Evolutionary conservation across 2,113 vertebrate genomes (phyloP), one percentile per base, ranked within the genome.

Genomic region (Pampusana beccarii): DNA sequence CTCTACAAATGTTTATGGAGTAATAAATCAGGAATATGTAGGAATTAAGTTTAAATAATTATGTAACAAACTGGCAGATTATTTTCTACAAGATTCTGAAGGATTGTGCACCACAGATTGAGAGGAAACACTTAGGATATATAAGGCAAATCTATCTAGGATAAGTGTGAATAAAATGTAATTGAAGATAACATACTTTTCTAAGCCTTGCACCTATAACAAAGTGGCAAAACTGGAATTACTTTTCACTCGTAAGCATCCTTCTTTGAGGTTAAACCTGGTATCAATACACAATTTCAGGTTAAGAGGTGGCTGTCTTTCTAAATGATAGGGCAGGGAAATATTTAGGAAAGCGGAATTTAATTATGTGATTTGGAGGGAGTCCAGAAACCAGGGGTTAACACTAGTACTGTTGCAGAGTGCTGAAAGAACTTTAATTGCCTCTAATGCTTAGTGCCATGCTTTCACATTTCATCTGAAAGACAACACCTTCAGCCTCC

Each of bases 341-440:
- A 95, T 95, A 91, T 93, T 96, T 95, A 92, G 88, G 86, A 94
- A 92, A 91, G 56, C 31, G 69, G 80, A 92, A 90, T 95, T 91
- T 94, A 96, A 92, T 96, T 95, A 94, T 71, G 84, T 92, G 77
- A 84, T 92, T 91, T 95, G 95, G 87, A 94, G 89, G 19, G 29
- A 70, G 42, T 38, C 91, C 95, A 96, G 88, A 42, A 93, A 65
- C 62, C 50, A 88, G 69, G 71, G 38, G 82, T 92, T 97, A 93
- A 90, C 54, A 73, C 36, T 84, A 57, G 48, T 86, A 73, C 70
- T 79, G 53, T 70, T 95, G 90, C 69, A 75, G 69, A 90, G 31
- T 92, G 67, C 80, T 93, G 65, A 87, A 89, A 92, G 74, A 80
- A 83, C 90, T 96, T 96, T 95, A 95, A 95, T 95, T 96, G 90